Evolutionary conservation across 2,797 vertebrate genomes (phyloP), one percentile per base, ranked within the genome.

Genomic region (Poeciliopsis paucimaculata): DNA sequence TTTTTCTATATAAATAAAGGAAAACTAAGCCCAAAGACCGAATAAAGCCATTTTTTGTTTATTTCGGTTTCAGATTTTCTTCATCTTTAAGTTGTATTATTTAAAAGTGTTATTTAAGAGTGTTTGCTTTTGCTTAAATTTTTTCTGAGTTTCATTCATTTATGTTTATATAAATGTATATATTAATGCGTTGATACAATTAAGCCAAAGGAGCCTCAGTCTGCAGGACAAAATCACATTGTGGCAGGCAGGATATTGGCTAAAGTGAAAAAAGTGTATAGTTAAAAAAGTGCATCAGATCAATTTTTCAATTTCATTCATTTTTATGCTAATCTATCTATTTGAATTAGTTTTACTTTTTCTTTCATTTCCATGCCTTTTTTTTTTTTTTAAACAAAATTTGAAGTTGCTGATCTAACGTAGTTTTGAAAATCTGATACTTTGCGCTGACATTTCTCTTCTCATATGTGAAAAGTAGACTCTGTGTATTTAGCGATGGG

Each of bases 401-500:
- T 53, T 46, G 79, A 34, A 64, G 51, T 39, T 20, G 43, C 5
- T 57, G 46, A 53, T 51, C 41, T 36, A 49, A 28, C 34, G 6
- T 36, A 12, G 43, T 73, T 49, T 36, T 2, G n/a, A 8, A 71
- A 28, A 49, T 77, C 74, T 82, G n/a, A n/a, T 28, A 13, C 39
- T 47, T 39, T 77, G 28, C 76, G 43, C 36, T 79, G 28, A 81
- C 81, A 77, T 75, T 79, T 78, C 62, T 87, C 75, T 78, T 80
- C 80, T 76, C 72, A 79, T 84, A 84, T 80, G 79, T 81, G 70
- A 75, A 82, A 73, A n/a, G 55, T 72, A 8, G 84, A 84, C 78
- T 83, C 84, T 41, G 75, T 51, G 78, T 78, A 83, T 80, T 83
- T 55, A 81, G 80, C 66, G 46, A 86, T 81, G 76, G 83, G n/a